Conservation (phyloP, 2,113 vertebrate genomes). For the Rhineura floridana region DNA sequence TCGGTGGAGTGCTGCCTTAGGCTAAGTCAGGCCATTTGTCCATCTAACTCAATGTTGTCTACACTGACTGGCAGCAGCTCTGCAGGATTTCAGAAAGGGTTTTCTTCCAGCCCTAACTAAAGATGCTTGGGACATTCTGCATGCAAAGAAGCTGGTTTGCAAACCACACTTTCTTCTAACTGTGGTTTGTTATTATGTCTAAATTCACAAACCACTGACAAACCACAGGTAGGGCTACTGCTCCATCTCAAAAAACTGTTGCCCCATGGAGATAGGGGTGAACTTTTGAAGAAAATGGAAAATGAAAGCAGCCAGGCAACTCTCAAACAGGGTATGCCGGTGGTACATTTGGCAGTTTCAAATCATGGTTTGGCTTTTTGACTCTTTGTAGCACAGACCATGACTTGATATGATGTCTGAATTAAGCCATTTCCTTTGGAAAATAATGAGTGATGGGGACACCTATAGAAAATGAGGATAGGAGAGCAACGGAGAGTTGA, state of each 20-base stretch:
- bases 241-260: too few relatives aligned
- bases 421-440: background rate
- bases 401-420: background rate
- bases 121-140: too few relatives aligned
- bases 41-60: too few relatives aligned
- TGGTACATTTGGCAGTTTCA: background rate
- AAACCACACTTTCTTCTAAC: background rate
- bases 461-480: background rate
- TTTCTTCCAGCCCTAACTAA: too few relatives aligned
- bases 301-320: background rate
- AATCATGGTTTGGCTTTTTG: background rate
- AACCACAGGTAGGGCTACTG: background rate
- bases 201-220: background rate
- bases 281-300: background rate
- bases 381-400: background rate
- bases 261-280: background rate
- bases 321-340: too few relatives aligned
- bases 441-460: background rate
- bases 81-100: too few relatives aligned
- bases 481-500: background rate
- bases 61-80: too few relatives aligned
- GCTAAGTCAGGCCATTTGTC: too few relatives aligned
- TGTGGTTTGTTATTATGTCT: background rate
- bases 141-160: background rate
- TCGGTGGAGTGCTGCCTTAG: too few relatives aligned